Base-by-base conservation (phyloP, 2,797 vertebrate species). In the Myotis daubentonii region DNA sequence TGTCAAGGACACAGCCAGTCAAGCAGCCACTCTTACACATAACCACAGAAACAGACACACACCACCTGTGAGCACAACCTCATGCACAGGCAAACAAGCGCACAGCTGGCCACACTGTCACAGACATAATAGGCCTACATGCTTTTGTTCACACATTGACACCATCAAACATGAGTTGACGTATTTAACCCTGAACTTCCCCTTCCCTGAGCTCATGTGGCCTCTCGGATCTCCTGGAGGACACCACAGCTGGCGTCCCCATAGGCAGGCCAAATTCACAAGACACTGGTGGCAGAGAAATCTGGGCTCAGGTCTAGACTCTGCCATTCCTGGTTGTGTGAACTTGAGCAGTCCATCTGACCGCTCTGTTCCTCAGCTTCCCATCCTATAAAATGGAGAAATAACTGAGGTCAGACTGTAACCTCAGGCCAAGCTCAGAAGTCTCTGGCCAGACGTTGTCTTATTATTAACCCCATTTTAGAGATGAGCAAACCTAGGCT, bases 391-490 rank as follows among this genome's bases (percentile, higher is more conserved):
- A 57, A 70, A 83, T 28, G 30, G 65, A 91, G 38, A 49, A 36
- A 38, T 81, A 38, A 11, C 23, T 11, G 53, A 86, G 16, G 22
- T 62, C 55, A 0, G 16, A 33, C 0, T 33, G 22, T 41, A 15
- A 44, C 62, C 2, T 47, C 20, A 25, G 71, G 57, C 55, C 2
- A 2, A 53, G 12, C 41, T 85, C 86, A 55, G 79, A 91, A 51
- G 65, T 36, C 65, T 41, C 41, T 22, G 41, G 60, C n/a, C 20
- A 22, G 17, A 53, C 5, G 0, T 11, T 15, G 38, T 80, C 60
- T 92, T 89, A 47, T 83, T 3, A 62, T 76, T 49, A 62, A 75
- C 49, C 78, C 80, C 83, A 51, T 87, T 89, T 87, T 17, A 79
- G 70, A 76, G 65, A 79, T 8, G 15, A 38, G 33, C 53, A 92